phyloP scores from a whole-genome alignment of 1,140 invertebrate genomes.

The Aphelenchoides avenae region DNA sequence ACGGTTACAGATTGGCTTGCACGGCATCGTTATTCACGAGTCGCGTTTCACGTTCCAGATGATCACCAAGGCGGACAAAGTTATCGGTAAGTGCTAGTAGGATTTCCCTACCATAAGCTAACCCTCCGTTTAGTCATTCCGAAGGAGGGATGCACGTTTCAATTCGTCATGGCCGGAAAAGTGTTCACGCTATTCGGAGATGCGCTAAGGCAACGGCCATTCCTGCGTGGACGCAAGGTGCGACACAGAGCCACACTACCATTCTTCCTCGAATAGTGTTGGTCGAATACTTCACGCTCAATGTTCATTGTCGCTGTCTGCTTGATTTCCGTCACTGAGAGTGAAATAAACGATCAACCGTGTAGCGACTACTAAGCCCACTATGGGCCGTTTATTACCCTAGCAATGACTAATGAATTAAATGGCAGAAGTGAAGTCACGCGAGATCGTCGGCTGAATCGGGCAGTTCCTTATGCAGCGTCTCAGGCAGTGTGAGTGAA shows the following conservation, averaged over 20 bases:
- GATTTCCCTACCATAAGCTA: conserved; percentile 6
- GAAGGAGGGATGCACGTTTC: conserved; percentile 32
- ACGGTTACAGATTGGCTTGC: conserved; percentile 31
- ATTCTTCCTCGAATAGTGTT: conserved; percentile 35
- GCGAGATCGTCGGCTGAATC: no score
- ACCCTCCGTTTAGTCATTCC: conserved; percentile 42
- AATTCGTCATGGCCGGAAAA: conserved; percentile 33
- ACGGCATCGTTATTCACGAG: conserved; percentile 44
- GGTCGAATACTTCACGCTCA: no score
- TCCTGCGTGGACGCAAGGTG: conserved; percentile 29
- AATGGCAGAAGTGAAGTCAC: no score
- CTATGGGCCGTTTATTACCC: no score
- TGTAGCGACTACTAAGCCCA: no score
- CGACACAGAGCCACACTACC: conserved; percentile 25
- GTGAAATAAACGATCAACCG: no score
- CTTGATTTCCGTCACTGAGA: no score
- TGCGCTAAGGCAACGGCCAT: conserved; percentile 31
- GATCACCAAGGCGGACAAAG: conserved; percentile 28
- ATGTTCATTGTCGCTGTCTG: no score
- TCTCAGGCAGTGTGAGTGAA: no score
- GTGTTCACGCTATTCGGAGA: conserved; percentile 44
- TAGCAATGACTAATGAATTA: no score
- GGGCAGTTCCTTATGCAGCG: no score
- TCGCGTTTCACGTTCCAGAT: conserved; percentile 41
- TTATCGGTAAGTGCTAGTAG: conserved; percentile 27